Conservation (phyloP, 1,140 invertebrate genomes). For the Ostrea edulis region DNA sequence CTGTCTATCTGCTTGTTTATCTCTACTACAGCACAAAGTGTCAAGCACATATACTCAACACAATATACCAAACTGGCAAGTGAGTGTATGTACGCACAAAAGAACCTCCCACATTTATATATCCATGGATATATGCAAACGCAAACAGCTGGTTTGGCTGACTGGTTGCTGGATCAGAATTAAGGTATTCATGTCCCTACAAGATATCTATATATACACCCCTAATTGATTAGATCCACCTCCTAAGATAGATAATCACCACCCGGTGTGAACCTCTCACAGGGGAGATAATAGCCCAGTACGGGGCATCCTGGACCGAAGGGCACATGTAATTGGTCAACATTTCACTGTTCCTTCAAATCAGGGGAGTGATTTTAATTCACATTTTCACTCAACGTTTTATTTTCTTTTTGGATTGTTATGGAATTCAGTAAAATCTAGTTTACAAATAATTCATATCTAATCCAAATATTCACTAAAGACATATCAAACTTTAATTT, state of each 20-base stretch:
- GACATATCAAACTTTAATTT: not conserved
- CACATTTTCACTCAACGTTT: not conserved
- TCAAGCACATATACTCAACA: conserved; percentile 21
- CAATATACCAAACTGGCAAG: conserved; percentile 13
- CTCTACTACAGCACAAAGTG: conserved; percentile 27
- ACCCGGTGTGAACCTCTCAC: not conserved
- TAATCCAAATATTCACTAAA: not conserved
- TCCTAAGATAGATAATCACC: not conserved
- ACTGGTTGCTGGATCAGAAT: not conserved
- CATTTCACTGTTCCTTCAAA: not conserved
- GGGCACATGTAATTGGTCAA: not conserved
- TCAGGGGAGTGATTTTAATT: not conserved
- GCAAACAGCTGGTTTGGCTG: conserved; percentile 3
- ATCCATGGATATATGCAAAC: not conserved
- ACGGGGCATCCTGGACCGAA: not conserved
- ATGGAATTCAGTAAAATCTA: not conserved
- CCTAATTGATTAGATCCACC: conserved; percentile 15
- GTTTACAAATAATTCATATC: not conserved
- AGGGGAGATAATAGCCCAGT: not conserved
- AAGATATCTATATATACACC: not conserved
- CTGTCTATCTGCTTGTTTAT: conserved; percentile 21
- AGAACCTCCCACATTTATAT: not conserved
- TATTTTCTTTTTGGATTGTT: not conserved
- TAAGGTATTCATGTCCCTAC: conserved; percentile 5
- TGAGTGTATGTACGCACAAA: not conserved